phyloP scores from a whole-genome alignment of 2,797 vertebrate genomes.

The Diceros bicornis region DNA sequence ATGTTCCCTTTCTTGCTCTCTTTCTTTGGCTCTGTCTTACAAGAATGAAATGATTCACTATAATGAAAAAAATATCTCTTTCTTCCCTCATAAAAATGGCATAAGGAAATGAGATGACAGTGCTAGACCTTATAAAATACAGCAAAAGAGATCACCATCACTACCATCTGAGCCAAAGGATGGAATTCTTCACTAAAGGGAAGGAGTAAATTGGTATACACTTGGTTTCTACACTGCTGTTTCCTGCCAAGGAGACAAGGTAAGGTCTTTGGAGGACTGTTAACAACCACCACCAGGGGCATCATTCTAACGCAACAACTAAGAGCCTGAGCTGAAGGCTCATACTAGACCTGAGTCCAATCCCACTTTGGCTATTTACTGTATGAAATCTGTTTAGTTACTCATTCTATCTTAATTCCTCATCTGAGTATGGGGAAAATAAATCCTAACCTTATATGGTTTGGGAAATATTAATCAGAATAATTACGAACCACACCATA shows the following conservation, averaged over 20 bases:
- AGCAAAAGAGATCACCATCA: not conserved
- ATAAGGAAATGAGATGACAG: not conserved
- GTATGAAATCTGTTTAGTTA: not conserved
- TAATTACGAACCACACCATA: not conserved
- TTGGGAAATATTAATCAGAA: constrained; percentile 42
- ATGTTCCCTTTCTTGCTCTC: not conserved
- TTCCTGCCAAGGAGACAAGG: not conserved
- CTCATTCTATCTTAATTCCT: not conserved
- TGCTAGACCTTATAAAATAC: not conserved
- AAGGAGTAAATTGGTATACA: not conserved
- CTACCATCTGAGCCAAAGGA: not conserved
- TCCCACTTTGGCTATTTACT: not conserved
- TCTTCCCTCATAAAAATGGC: not conserved
- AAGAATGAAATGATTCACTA: not conserved
- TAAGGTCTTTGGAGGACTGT: not conserved
- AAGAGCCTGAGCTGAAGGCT: not conserved
- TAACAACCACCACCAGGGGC: accelerated
- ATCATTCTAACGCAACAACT: too few relatives aligned
- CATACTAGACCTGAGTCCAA: not conserved
- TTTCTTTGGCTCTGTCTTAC: not conserved
- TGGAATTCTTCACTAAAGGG: not conserved
- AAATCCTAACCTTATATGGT: not conserved
- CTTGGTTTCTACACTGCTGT: not conserved
- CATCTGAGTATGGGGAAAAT: not conserved
- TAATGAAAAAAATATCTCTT: not conserved